Evolutionary conservation across 1,140 invertebrate species (phyloP).

Genomic region (Atopsyche davidsoni): DNA sequence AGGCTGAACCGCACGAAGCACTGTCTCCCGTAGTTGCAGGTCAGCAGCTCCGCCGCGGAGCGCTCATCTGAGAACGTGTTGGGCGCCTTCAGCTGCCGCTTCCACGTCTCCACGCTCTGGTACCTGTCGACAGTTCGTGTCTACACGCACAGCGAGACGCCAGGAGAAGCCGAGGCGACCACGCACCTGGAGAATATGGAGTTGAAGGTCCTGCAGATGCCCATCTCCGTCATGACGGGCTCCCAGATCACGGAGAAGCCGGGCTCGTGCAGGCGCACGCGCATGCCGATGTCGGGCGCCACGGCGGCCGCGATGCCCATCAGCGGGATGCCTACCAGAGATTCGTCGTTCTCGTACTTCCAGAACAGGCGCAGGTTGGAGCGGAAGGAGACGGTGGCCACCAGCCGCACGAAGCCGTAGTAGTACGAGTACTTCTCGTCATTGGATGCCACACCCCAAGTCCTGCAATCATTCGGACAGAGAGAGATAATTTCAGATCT

Average conservation of each 20-base stretch:
- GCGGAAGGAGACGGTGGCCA: constrained; percentile 48
- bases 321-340: constrained; percentile 44
- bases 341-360: constrained; percentile 45
- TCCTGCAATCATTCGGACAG: too few relatives aligned
- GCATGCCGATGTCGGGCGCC: constrained; percentile 28
- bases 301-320: constrained; percentile 42
- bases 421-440: constrained; percentile 45
- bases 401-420: constrained; percentile 45
- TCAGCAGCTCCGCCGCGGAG: constrained; percentile 33
- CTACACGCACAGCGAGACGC: not conserved
- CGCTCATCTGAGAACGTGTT: constrained; percentile 5
- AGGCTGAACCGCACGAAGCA: constrained; percentile 46
- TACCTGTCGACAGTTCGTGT: constrained; percentile 19
- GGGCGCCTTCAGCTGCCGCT: constrained; percentile 6
- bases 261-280: constrained; percentile 7
- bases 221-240: constrained; percentile 50
- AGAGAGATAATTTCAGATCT: too few relatives aligned
- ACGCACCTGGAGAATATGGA: constrained; percentile 41
- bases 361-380: constrained; percentile 47
- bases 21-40: constrained; percentile 49
- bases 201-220: constrained; percentile 50
- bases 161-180: constrained; percentile 19
- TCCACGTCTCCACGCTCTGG: constrained; percentile 26
- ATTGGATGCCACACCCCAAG: constrained; percentile 39
- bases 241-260: constrained; percentile 40